Evolutionary conservation across 1,140 invertebrate species (phyloP).

Genomic region (Bombus confusus): DNA sequence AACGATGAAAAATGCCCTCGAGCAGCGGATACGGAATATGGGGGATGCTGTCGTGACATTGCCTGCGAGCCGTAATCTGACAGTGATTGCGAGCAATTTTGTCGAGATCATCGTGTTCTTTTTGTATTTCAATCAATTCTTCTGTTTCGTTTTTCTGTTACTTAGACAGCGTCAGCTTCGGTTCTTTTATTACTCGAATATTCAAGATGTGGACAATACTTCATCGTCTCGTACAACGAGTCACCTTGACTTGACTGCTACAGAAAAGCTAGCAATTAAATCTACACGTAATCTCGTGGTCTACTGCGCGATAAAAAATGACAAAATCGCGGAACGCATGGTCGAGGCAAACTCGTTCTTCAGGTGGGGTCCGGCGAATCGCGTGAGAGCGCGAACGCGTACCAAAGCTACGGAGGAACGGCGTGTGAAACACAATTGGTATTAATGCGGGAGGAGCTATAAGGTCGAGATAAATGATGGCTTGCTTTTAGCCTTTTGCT

Average conservation of each 20-base stretch:
- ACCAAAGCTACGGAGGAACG: conserved; percentile 32
- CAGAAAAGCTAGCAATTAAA: too few species aligned
- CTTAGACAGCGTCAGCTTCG: too few species aligned
- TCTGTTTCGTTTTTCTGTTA: too few species aligned
- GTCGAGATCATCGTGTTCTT: background rate
- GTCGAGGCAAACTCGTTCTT: background rate
- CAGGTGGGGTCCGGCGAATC: background rate
- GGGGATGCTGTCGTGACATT: background rate
- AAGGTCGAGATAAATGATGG: conserved; percentile 77
- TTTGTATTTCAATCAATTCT: too few species aligned
- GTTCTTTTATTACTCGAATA: too few species aligned
- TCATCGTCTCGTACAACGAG: too few species aligned
- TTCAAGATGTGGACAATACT: too few species aligned
- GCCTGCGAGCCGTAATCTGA: background rate
- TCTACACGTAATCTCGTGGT: too few species aligned
- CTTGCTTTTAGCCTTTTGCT: conserved; percentile 67
- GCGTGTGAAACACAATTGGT: conserved; percentile 75
- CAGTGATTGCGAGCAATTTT: background rate
- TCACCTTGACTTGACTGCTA: too few species aligned
- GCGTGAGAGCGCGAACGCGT: background rate
- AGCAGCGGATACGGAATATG: background rate
- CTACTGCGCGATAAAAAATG: too few species aligned
- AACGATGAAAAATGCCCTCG: conserved; percentile 56
- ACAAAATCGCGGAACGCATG: too few species aligned
- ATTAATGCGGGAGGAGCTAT: conserved; percentile 72